phyloP scores from a whole-genome alignment of 2,888 invertebrate species.

The Eilema caniola region DNA sequence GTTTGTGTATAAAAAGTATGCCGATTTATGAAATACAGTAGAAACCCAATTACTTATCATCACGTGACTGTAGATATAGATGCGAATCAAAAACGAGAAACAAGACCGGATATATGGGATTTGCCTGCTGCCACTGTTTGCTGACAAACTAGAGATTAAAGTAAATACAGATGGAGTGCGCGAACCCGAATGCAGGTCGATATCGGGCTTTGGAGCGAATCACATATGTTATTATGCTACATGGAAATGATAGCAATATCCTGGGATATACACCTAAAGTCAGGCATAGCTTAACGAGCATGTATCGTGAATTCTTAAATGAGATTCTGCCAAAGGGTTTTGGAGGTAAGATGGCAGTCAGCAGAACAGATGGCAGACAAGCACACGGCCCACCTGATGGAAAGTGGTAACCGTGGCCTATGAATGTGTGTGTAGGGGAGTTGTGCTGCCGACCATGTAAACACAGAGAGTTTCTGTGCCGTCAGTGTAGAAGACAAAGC shows the following conservation, averaged over 20 bases:
- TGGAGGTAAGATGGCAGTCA: too few relatives aligned
- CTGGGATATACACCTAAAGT: neutral
- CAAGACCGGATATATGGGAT: conserved; percentile 44
- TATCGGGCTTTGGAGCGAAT: conserved; percentile 25
- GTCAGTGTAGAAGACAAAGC: too few relatives aligned
- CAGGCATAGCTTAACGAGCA: too few relatives aligned
- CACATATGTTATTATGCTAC: conserved; percentile 3
- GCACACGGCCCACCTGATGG: too few relatives aligned
- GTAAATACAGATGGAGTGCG: conserved; percentile 64
- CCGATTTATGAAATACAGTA: neutral
- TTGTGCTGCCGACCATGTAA: too few relatives aligned
- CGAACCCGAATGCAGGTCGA: conserved; percentile 45
- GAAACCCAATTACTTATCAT: neutral
- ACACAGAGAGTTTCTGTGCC: too few relatives aligned
- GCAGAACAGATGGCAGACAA: too few relatives aligned
- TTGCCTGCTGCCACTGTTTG: conserved; percentile 61
- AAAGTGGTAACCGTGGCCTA: too few relatives aligned
- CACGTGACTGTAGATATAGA: conserved; percentile 25
- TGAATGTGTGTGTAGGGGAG: too few relatives aligned
- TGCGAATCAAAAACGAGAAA: conserved; percentile 33
- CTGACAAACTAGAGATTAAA: conserved; percentile 62
- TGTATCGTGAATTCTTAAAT: too few relatives aligned
- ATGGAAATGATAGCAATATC: neutral
- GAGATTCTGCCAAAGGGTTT: too few relatives aligned
- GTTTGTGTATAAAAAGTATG: too few relatives aligned